Conservation (phyloP, 2,888 invertebrate species). For the Chymomyza fuscimana region DNA sequence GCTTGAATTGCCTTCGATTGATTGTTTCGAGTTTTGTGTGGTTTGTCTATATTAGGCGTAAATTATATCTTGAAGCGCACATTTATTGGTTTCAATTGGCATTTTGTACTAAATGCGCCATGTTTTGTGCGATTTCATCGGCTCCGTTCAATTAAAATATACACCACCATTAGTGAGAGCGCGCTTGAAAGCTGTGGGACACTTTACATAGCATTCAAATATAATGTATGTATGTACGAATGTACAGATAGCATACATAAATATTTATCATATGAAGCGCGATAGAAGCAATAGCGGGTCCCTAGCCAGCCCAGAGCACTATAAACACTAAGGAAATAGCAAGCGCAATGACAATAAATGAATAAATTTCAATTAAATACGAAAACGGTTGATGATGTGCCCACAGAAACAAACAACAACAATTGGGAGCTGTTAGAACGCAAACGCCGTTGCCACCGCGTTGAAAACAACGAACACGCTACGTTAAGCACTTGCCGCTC, state of each 20-base stretch:
- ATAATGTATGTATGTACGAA: conserved; percentile 27
- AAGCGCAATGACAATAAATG: conserved; percentile 42
- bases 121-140: conserved; percentile 31
- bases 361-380: conserved; percentile 67
- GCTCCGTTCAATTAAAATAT: conserved; percentile 42
- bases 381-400: conserved; percentile 15
- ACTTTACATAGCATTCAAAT: neutral
- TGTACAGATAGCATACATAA: conserved; percentile 18
- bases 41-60: conserved; percentile 57
- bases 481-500: neutral
- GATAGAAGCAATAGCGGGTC: conserved; percentile 5
- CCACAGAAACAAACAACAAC: neutral
- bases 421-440: neutral
- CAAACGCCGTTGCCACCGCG: neutral
- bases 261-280: conserved; percentile 17
- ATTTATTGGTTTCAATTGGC: conserved; percentile 66
- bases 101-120: conserved; percentile 38
- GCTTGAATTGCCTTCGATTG: conserved; percentile 37
- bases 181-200: neutral
- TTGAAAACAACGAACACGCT: neutral
- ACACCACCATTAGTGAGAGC: conserved; percentile 2
- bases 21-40: conserved; percentile 38
- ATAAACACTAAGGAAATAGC: conserved; percentile 10
- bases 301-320: neutral
- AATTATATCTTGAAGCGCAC: conserved; percentile 31